Evolutionary conservation across 2,888 invertebrate genomes (phyloP), one percentile per base, ranked within the genome.

Genomic region (Allacma fusca): DNA sequence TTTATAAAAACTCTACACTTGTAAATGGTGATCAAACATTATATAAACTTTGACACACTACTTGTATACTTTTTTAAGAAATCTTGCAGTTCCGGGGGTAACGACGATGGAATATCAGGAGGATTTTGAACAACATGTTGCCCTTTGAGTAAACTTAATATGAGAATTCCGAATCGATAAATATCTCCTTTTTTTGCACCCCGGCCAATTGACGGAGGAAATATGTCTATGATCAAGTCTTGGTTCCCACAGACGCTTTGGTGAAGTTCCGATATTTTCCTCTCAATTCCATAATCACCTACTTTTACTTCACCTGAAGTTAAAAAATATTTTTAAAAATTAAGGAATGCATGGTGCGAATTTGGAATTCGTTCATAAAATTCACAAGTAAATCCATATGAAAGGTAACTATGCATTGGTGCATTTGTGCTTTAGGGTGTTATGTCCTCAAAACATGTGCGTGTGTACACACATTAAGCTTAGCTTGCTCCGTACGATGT

Each of bases 51-150:
- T n/a, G n/a, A n/a, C n/a, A n/a, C n/a, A n/a, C n/a, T n/a, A n/a
- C n/a, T n/a, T n/a, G n/a, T n/a, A n/a, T 87, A 92, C 92, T 91
- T 92, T 57, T 89, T 88, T 79, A 94, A 87, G 86, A 94, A 93
- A 85, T 94, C 93, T 84, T 90, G 90, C 1, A 93, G 89, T 62
- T 91, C 90, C 24, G 88, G 86, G 29, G 92, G 87, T 43, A 89
- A 85, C 26, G 89, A 88, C 0, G 88, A 85, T 0, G 92, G 91
- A 82, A 93, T 88, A 79, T 90, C 90, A 7, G 90, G 87, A 77
- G 88, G 86, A 65, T 87, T 87, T 68, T 89, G 88, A 21, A 87
- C 86, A 7, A 89, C 86, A 43, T 87, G 86, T 5, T 87, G 86
- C 12, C 91, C 91, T 78, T 89, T 89, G 9, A 91, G 86, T 44